phyloP scores from a whole-genome alignment of 1,140 invertebrate genomes.

The Tenebrio molitor region DNA sequence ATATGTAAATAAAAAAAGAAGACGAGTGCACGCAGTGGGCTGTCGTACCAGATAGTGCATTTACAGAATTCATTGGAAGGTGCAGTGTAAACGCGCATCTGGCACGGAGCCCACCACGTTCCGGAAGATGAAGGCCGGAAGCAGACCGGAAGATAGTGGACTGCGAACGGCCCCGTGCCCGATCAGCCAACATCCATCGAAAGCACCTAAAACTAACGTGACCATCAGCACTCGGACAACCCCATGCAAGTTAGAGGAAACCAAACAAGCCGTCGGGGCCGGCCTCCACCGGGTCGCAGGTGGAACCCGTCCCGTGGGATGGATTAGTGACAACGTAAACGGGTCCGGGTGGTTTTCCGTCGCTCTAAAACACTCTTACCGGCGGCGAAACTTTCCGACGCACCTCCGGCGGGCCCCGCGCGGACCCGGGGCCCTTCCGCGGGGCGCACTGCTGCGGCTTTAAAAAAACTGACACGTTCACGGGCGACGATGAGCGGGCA shows the following conservation, averaged over 20 bases:
- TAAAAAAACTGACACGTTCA: slow-evolving; percentile 15
- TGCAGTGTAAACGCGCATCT: slow-evolving; percentile 95
- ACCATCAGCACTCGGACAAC: neutral
- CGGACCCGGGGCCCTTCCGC: too few species aligned
- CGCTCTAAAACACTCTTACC: slow-evolving; percentile 23
- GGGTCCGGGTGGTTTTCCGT: neutral
- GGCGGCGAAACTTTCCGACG: neutral
- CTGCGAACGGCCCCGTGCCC: slow-evolving; percentile 11
- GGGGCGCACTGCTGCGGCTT: too few species aligned
- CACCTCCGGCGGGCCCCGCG: too few species aligned
- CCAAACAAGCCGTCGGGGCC: neutral
- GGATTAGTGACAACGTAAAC: slow-evolving; percentile 20
- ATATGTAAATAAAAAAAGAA: slow-evolving; percentile 25
- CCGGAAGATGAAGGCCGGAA: slow-evolving; percentile 44
- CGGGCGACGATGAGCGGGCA: slow-evolving; percentile 11
- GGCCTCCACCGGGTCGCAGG: neutral
- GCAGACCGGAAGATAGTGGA: slow-evolving; percentile 33
- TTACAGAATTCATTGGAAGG: slow-evolving; percentile 87
- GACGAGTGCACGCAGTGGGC: slow-evolving; percentile 72
- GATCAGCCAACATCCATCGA: slow-evolving; percentile 47
- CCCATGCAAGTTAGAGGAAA: slow-evolving; percentile 1
- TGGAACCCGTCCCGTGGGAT: neutral
- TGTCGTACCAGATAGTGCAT: slow-evolving; percentile 99
- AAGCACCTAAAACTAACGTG: slow-evolving; percentile 50
- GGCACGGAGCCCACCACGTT: slow-evolving; percentile 81